Evolutionary conservation across 2,888 invertebrate species (phyloP).

Genomic region (Brachycybe producta): DNA sequence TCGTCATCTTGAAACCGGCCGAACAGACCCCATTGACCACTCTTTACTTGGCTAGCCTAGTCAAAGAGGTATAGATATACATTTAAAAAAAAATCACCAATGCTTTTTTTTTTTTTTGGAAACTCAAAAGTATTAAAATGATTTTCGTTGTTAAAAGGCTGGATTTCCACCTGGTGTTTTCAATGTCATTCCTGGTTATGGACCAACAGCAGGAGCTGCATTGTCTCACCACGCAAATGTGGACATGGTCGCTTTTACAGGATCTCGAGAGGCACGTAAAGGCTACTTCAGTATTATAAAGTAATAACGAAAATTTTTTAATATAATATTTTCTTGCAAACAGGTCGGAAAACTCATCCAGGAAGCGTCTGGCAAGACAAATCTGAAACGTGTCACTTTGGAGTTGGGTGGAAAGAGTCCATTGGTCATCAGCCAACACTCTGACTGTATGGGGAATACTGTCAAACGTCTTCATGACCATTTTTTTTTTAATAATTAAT

Average conservation of each 20-base stretch:
- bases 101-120: too few relatives aligned
- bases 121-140: too few relatives aligned
- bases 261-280: slow-evolving; percentile 49
- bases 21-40: slow-evolving; percentile 36
- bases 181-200: slow-evolving; percentile 61
- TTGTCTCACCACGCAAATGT: slow-evolving; percentile 54
- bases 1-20: slow-evolving; percentile 34
- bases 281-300: background rate
- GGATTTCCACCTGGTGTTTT: slow-evolving; percentile 68
- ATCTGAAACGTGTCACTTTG: slow-evolving; percentile 66
- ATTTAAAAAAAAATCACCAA: too few relatives aligned
- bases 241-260: slow-evolving; percentile 67
- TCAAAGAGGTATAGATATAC: slow-evolving; percentile 26
- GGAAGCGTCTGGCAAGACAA: slow-evolving; percentile 56
- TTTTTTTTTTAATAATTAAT: too few relatives aligned
- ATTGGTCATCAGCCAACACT: slow-evolving; percentile 67
- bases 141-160: slow-evolving; percentile 35
- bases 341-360: slow-evolving; percentile 41
- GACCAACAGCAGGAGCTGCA: slow-evolving; percentile 56
- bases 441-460: slow-evolving; percentile 51
- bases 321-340: slow-evolving; percentile 18
- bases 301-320: background rate
- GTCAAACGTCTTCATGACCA: too few relatives aligned
- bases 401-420: slow-evolving; percentile 87
- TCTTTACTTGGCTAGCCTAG: slow-evolving; percentile 30